A percentile compares a stretch with the other conserved stretches of the same genome.
phyloP scores from a whole-genome alignment of 1,140 invertebrate genomes.

The Telenomus remus region DNA sequence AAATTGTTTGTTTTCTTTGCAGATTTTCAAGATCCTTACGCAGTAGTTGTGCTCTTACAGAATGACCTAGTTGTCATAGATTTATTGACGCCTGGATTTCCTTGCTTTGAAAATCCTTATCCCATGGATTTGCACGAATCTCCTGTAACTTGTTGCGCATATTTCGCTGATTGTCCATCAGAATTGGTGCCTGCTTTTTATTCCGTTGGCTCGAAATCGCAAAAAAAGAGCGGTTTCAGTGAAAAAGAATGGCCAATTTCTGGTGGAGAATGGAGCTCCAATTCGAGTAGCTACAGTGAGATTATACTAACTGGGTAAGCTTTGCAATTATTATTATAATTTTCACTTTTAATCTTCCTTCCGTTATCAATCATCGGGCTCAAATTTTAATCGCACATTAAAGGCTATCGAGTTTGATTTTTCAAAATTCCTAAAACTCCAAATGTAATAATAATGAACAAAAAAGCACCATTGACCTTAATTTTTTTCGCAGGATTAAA shows the following conservation, averaged over 20 bases:
- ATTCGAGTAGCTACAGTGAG: conserved; percentile 96
- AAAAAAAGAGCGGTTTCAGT: conserved; percentile 90
- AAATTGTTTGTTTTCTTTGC: conserved; percentile 65
- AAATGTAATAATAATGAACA: too few species aligned
- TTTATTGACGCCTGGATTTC: conserved; percentile 94
- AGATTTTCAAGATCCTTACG: conserved; percentile 98
- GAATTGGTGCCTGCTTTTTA: conserved; percentile 97
- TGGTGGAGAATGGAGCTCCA: conserved; percentile 95
- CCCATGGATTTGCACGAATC: conserved; percentile 99
- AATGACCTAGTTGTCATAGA: conserved; percentile 99
- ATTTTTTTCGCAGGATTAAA: background rate
- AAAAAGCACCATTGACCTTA: too few species aligned
- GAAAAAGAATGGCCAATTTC: conserved; percentile 96
- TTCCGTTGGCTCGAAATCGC: conserved; percentile 86
- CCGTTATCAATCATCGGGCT: background rate
- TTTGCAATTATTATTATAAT: conserved; percentile 45
- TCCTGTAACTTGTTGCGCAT: conserved; percentile 95
- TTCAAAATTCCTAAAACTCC: too few species aligned
- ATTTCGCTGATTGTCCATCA: conserved; percentile 97
- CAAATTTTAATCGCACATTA: background rate
- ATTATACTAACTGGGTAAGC: conserved; percentile 95
- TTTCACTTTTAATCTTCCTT: conserved; percentile 1
- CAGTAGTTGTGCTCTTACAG: conserved; percentile 96
- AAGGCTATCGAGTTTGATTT: too few species aligned
- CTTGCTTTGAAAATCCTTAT: conserved; percentile 99